Evolutionary conservation across 2,888 invertebrate species (phyloP), one percentile per base, ranked within the genome.

Genomic region (Hymenopus coronatus): DNA sequence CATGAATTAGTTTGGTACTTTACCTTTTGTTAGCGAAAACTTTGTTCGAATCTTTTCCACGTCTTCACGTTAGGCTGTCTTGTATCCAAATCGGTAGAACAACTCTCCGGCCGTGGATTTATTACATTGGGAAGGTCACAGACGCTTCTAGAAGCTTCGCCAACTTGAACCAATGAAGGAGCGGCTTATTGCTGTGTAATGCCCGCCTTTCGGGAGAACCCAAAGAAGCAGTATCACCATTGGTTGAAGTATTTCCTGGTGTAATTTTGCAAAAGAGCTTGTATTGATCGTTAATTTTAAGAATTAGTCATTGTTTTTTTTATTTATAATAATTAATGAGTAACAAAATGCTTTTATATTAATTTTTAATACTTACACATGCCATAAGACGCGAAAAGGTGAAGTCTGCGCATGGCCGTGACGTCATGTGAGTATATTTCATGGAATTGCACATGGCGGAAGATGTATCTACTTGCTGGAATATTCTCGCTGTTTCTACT

Each of bases 121-220:
- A 81, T 82, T 28, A 87, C 86, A 87, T 40, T 81, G 82, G 81
- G 28, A 70, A 27, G 27, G 28, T 40, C 27, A 40, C 2, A 25
- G 40, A 33, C 4, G 82, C 40, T 86, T 87, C 87, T 82, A 82
- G 87, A 87, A 87, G 33, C n/a, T 87, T 87, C 87, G 14, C 3
- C 4, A 25, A 15, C 6, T 20, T 70, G 25, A 70, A 70, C 54
- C 54, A 70, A 70, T 70, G 54, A 70, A 25, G 4, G 25, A 70
- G 54, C 3, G 15, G 54, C 54, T 70, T 70, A 70, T 8, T 70
- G 25, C 20, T 8, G 20, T 2, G 54, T 25, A 70, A 70, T 25
- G 54, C 6, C 54, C 54, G 54, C 54, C 15, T 20, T 70, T 20
- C 14, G 20, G 15, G 20, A 20, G 25, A 1, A 25, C 8, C 2